A percentile compares a stretch with the other conserved stretches of the same genome.
Conservation (phyloP, 2,113 vertebrate genomes). For the Plectropomus leopardus region DNA sequence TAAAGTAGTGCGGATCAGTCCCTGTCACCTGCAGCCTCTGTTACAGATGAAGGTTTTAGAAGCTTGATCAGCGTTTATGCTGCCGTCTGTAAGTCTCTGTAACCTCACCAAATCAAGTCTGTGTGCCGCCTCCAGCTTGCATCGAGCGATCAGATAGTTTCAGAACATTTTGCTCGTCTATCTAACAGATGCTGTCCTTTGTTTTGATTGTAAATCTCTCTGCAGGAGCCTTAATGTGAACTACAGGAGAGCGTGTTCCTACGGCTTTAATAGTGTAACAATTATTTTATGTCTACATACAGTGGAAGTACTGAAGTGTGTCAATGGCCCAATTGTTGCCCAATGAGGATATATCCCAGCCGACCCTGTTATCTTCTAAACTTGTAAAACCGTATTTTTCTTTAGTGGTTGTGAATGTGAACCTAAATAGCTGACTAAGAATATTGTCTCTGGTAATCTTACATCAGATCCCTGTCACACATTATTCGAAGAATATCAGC, state of each 20-base stretch:
- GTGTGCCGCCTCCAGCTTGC: background rate
- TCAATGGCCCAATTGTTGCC: too few relatives aligned
- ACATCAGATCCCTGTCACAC: too few relatives aligned
- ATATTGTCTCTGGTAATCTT: too few relatives aligned
- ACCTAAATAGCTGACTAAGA: background rate
- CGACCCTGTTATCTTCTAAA: background rate
- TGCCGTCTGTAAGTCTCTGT: background rate
- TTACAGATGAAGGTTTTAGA: background rate
- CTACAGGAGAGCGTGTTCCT: background rate
- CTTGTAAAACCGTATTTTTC: background rate
- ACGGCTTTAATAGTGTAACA: background rate
- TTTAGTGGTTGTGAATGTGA: background rate
- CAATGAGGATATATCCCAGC: too few relatives aligned
- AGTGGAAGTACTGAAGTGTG: too few relatives aligned
- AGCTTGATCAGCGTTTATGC: background rate
- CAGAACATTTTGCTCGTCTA: background rate
- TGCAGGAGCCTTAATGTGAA: background rate
- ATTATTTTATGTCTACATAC: background rate
- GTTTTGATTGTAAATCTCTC: background rate
- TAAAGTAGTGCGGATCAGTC: background rate
- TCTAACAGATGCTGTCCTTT: background rate
- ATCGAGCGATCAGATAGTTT: background rate
- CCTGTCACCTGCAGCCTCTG: slow-evolving; percentile 9
- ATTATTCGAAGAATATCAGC: too few relatives aligned
- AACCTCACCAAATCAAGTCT: background rate